These are phyloP conservation scores for Deilephila porcellus DNA, from an alignment of 2,888 invertebrate species.

Conservation along the genomic window DNA sequence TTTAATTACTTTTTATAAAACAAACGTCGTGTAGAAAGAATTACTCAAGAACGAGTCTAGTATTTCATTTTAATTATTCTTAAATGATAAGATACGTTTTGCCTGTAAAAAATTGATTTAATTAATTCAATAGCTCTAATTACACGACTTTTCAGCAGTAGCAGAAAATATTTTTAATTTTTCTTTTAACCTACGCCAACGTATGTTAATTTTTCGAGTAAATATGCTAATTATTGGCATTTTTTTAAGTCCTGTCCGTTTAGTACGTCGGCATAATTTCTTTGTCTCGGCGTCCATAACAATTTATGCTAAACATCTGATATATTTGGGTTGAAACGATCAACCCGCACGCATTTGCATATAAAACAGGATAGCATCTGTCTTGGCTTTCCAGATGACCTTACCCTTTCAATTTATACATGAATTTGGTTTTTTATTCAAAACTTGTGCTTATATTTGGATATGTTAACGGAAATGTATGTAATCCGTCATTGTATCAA, in stretches of 20 bases:
- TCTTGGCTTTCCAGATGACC: conserved; percentile 52
- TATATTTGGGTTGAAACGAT: conserved; percentile 67
- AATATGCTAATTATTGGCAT: background rate
- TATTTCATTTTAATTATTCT: too few species aligned
- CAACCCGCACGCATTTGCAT: conserved; percentile 65
- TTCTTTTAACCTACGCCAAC: too few species aligned
- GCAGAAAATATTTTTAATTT: too few species aligned
- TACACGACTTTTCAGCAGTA: too few species aligned
- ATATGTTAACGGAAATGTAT: too few species aligned
- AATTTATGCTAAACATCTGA: conserved; percentile 74
- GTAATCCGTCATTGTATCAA: too few species aligned
- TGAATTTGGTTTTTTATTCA: conserved; percentile 35
- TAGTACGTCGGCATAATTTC: conserved; percentile 34
- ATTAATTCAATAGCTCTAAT: too few species aligned
- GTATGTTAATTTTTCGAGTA: too few species aligned
- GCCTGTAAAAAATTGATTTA: too few species aligned
- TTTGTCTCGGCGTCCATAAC: conserved; percentile 62
- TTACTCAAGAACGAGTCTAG: too few species aligned
- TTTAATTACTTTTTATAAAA: background rate
- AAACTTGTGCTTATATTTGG: background rate
- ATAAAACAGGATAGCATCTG: conserved; percentile 67
- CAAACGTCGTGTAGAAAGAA: too few species aligned
- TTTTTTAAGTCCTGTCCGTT: background rate
- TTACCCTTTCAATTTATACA: conserved; percentile 53
- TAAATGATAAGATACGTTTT: too few species aligned